Conservation (phyloP, 2,888 invertebrate genomes). For the Tridacna gigas region DNA sequence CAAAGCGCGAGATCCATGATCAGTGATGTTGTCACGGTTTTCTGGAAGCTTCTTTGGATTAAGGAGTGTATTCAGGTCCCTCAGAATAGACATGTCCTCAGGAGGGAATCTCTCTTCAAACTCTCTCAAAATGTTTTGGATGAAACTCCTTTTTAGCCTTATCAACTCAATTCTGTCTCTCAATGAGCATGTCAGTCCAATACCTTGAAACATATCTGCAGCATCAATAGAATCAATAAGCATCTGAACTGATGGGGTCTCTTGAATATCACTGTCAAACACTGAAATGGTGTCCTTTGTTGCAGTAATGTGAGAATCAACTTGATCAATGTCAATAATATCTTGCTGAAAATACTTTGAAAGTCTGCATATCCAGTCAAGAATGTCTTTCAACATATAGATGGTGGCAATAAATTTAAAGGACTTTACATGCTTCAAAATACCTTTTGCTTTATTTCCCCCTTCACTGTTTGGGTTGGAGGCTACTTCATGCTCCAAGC, state of each 20-base stretch:
- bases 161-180: constrained; percentile 7
- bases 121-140: constrained; percentile 27
- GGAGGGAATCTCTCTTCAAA: constrained; percentile 42
- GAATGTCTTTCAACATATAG: constrained; percentile 36
- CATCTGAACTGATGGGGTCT: background rate
- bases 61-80: constrained; percentile 27
- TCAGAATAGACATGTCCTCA: constrained; percentile 25
- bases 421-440: constrained; percentile 37
- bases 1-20: constrained; percentile 30
- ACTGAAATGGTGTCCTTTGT: constrained; percentile 24
- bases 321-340: constrained; percentile 28
- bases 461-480: constrained; percentile 30
- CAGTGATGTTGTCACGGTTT: too few species aligned
- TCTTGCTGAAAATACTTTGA: constrained; percentile 18
- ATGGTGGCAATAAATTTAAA: constrained; percentile 43
- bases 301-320: constrained; percentile 12
- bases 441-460: constrained; percentile 32
- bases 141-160: constrained; percentile 17
- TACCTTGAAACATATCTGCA: constrained; percentile 16
- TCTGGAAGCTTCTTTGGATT: constrained; percentile 32
- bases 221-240: constrained; percentile 26
- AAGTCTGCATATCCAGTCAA: background rate
- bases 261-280: constrained; percentile 10
- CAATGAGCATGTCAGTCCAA: too few species aligned
- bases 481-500: constrained; percentile 38